A percentile compares a stretch with the other conserved stretches of the same genome.
These are phyloP conservation scores for Canis aureus DNA, from an alignment of 2,113 vertebrate genomes.

Conservation along the genomic window DNA sequence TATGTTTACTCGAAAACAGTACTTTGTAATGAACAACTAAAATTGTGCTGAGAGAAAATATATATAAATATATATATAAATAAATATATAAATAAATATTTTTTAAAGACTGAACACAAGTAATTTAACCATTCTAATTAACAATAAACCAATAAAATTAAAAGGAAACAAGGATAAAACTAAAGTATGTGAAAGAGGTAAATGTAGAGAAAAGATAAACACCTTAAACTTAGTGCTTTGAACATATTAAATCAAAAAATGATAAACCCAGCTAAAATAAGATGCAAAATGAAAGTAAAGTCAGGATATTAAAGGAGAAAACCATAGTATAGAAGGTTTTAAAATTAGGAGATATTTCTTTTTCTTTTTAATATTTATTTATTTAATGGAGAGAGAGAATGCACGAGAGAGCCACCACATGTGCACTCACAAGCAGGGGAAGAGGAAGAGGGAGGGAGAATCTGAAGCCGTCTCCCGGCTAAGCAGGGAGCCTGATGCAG, in stretches of 20 bases:
- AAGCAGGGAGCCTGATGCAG: neutral
- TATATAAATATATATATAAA: neutral
- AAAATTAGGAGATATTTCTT: neutral
- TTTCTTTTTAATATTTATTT: neutral
- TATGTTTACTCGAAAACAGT: neutral
- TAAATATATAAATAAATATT: neutral
- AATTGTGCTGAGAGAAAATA: neutral
- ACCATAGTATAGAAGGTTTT: neutral
- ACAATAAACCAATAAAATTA: neutral
- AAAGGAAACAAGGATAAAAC: neutral
- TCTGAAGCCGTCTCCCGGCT: neutral
- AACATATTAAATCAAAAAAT: neutral
- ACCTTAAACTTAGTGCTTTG: neutral
- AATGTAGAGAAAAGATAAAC: neutral
- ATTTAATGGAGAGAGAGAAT: neutral
- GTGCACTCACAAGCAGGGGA: neutral
- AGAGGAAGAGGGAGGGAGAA: neutral
- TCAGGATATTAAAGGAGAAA: neutral
- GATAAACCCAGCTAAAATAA: neutral
- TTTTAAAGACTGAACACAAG: neutral
- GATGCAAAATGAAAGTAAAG: neutral
- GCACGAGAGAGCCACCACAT: too few relatives aligned
- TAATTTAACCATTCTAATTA: neutral
- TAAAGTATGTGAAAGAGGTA: neutral
- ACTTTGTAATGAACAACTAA: neutral